phyloP scores from a whole-genome alignment of 2,113 vertebrate species.

The Oncorhynchus mykiss region DNA sequence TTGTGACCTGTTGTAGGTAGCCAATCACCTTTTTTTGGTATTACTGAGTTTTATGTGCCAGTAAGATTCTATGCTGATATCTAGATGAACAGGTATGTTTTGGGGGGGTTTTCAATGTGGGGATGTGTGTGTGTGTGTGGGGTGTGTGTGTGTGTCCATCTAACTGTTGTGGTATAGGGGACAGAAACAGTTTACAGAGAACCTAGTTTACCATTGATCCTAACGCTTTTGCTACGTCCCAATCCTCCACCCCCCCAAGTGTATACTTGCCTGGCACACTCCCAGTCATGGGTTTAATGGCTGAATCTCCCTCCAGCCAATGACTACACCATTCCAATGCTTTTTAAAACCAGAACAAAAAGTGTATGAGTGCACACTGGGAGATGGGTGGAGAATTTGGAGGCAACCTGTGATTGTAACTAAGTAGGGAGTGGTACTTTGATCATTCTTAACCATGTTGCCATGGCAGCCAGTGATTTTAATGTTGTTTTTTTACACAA shows the following conservation, averaged over 20 bases:
- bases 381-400: too few species aligned
- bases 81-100: neutral
- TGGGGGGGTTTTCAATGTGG: neutral
- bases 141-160: too few species aligned
- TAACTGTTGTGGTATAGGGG: neutral
- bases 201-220: neutral
- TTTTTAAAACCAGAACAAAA: too few species aligned
- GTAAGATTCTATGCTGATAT: conserved; percentile 11
- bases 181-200: neutral
- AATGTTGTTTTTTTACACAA: neutral
- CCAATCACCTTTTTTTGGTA: neutral
- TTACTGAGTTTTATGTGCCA: conserved; percentile 40
- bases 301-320: too few species aligned
- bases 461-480: too few species aligned
- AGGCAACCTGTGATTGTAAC: neutral
- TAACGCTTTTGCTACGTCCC: neutral
- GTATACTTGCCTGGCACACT: too few species aligned
- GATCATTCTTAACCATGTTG: too few species aligned
- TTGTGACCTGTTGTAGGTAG: neutral
- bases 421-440: neutral
- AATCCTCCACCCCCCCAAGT: too few species aligned
- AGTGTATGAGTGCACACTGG: too few species aligned
- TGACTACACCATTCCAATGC: too few species aligned
- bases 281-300: too few species aligned
- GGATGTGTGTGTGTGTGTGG: neutral